These are phyloP conservation scores for Leucoraja ocellata DNA, from an alignment of 2,797 vertebrate genomes.

Conservation along the genomic window DNA sequence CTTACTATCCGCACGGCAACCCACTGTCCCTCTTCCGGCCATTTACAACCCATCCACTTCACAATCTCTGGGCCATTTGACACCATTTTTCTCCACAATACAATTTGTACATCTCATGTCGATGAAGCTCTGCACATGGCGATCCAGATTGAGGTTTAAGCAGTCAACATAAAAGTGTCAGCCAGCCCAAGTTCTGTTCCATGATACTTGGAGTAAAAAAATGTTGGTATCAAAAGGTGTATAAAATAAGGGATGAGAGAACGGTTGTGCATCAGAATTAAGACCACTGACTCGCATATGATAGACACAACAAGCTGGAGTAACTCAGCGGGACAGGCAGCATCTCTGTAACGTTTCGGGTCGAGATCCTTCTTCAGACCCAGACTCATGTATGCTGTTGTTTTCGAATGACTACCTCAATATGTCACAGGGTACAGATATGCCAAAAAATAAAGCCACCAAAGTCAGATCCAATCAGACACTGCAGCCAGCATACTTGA, in stretches of 20 bases:
- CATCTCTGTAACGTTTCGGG: too few species aligned
- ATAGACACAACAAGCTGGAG: too few species aligned
- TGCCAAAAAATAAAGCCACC: not conserved
- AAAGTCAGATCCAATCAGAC: not conserved
- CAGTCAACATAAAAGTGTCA: not conserved
- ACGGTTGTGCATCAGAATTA: not conserved
- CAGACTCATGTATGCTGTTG: too few species aligned
- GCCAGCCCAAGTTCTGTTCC: not conserved
- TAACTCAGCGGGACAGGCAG: too few species aligned
- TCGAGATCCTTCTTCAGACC: too few species aligned
- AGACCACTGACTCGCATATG: not conserved
- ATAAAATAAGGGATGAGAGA: not conserved
- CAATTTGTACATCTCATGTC: not conserved
- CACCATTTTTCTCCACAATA: not conserved
- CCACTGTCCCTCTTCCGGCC: not conserved
- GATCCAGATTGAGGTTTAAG: not conserved
- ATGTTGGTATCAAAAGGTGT: not conserved
- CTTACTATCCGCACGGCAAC: too few species aligned
- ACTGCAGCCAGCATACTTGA: not conserved
- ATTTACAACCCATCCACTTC: too few species aligned
- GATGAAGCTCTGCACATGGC: not conserved
- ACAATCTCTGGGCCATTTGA: not conserved
- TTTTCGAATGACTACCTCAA: not conserved
- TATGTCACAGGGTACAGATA: not conserved
- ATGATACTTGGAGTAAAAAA: not conserved